phyloP scores from a whole-genome alignment of 2,113 vertebrate species.

The Galeopterus variegatus region DNA sequence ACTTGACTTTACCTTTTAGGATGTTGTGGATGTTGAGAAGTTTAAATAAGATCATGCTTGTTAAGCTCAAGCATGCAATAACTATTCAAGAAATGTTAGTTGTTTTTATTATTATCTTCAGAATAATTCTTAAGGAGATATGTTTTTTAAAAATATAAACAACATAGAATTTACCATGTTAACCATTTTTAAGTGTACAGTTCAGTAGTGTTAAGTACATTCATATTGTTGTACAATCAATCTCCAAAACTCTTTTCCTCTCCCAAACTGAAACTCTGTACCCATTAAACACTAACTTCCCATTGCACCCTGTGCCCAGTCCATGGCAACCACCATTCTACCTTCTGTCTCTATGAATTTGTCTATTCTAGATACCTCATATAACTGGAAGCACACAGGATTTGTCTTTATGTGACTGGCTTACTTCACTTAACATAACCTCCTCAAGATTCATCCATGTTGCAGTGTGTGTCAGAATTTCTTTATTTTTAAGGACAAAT shows the following conservation, averaged over 20 bases:
- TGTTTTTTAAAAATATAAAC: background rate
- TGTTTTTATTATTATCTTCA: conserved; percentile 28
- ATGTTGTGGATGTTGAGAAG: background rate
- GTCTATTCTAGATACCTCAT: background rate
- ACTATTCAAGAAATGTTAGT: background rate
- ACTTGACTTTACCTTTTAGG: background rate
- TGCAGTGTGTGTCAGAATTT: background rate
- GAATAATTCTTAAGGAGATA: conserved; percentile 14
- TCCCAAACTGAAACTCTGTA: background rate
- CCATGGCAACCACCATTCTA: background rate
- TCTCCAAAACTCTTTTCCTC: background rate
- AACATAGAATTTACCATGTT: background rate
- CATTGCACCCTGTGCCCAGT: background rate
- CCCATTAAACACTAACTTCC: background rate
- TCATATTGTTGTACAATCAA: background rate
- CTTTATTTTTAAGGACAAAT: background rate
- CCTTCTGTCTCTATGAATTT: background rate
- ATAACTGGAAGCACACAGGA: background rate
- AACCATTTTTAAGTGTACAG: background rate
- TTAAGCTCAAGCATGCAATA: background rate
- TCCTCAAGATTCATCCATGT: background rate
- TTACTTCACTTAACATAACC: background rate
- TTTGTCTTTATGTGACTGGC: background rate
- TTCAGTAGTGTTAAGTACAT: background rate
- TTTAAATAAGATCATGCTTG: background rate